Evolutionary conservation across 1,140 invertebrate genomes (phyloP).

Genomic region (Acromyrmex charruanus): DNA sequence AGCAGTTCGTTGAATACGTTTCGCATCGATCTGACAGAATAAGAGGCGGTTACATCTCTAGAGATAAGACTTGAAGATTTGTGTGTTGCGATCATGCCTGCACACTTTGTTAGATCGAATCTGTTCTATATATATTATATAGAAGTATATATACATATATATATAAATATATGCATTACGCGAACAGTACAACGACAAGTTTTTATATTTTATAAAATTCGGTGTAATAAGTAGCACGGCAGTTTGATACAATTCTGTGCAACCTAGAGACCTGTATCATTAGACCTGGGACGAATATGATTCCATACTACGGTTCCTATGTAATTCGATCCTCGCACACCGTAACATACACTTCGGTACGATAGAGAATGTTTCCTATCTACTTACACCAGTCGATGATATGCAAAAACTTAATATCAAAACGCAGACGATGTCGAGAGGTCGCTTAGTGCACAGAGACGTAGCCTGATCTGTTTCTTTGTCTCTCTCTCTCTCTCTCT

Average conservation of each 20-base stretch:
- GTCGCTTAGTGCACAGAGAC: slow-evolving; percentile 60
- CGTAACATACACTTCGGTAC: slow-evolving; percentile 27
- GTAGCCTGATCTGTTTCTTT: slow-evolving; percentile 37
- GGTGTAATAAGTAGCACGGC: slow-evolving; percentile 68
- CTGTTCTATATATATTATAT: slow-evolving; percentile 45
- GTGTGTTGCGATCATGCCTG: slow-evolving; percentile 12
- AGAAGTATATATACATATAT: slow-evolving; percentile 33
- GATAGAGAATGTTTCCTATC: slow-evolving; percentile 5
- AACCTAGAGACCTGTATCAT: slow-evolving; percentile 47
- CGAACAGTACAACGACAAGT: slow-evolving; percentile 77
- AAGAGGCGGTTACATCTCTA: slow-evolving; percentile 34
- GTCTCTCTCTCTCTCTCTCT: background rate
- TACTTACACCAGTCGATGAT: background rate
- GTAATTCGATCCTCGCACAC: slow-evolving; percentile 19
- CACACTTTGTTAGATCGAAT: slow-evolving; percentile 68
- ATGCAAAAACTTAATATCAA: slow-evolving; percentile 5
- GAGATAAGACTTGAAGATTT: slow-evolving; percentile 52
- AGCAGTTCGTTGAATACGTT: slow-evolving; percentile 56
- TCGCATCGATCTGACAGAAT: slow-evolving; percentile 50
- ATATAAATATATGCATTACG: slow-evolving; percentile 45
- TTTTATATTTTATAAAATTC: slow-evolving; percentile 76
- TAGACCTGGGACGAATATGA: slow-evolving; percentile 45
- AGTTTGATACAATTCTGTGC: slow-evolving; percentile 70
- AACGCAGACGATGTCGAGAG: slow-evolving; percentile 17
- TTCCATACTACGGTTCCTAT: slow-evolving; percentile 44